Conservation (phyloP, 2,888 invertebrate species). For the Furcula furcula region DNA sequence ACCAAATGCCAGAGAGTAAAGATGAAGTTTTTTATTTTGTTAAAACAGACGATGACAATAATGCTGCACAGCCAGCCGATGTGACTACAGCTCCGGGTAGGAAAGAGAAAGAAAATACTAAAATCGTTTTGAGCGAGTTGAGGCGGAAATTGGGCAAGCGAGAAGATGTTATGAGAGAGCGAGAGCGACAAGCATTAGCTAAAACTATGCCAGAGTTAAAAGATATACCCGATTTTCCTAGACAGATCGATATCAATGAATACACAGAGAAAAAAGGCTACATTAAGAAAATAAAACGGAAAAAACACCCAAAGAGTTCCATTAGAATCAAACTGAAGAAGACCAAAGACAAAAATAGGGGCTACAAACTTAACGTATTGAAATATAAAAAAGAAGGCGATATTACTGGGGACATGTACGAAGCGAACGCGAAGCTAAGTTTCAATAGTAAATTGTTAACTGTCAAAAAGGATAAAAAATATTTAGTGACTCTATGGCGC, state of each 20-base stretch:
- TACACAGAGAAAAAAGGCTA: conserved; percentile 51
- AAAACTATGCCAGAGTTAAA: conserved; percentile 73
- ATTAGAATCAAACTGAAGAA: conserved; percentile 30
- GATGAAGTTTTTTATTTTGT: conserved; percentile 76
- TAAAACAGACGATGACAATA: conserved; percentile 63
- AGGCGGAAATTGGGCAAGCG: conserved; percentile 69
- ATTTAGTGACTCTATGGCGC: conserved; percentile 47
- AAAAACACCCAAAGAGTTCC: conserved; percentile 14
- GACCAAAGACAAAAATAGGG: conserved; percentile 23
- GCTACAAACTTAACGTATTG: conserved; percentile 34
- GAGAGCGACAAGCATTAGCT: conserved; percentile 68
- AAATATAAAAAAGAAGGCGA: conserved; percentile 45
- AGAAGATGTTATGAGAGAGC: conserved; percentile 73
- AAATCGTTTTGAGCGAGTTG: conserved; percentile 64
- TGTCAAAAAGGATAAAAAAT: conserved; percentile 26
- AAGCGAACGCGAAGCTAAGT: conserved; percentile 47
- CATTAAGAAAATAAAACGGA: conserved; percentile 47
- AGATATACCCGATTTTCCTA: conserved; percentile 66
- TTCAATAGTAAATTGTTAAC: conserved; percentile 47
- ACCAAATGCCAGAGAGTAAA: conserved; percentile 54
- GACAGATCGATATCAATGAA: conserved; percentile 62
- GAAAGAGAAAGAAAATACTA: conserved; percentile 62
- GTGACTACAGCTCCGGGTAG: conserved; percentile 64
- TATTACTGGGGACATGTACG: conserved; percentile 35
- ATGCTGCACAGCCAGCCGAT: conserved; percentile 31